Percentiles rank a stretch among this genome's conserved stretches.
phyloP scores from a whole-genome alignment of 1,140 invertebrate genomes.

The Globodera rostochiensis region DNA sequence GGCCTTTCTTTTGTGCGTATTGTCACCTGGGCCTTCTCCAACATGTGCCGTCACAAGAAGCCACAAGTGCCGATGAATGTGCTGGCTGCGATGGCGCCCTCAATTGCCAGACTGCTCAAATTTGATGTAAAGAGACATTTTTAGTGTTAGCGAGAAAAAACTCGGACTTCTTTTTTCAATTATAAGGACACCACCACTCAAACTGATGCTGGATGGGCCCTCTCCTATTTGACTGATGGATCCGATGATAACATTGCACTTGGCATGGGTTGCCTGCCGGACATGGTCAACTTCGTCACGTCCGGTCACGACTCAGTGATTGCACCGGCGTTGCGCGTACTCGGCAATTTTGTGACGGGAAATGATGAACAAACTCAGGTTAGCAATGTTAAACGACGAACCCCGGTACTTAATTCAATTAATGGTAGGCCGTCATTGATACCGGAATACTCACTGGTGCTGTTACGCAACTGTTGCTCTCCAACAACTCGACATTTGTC shows the following conservation, averaged over 20 bases:
- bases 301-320: slow-evolving; percentile 30
- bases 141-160: background rate
- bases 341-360: slow-evolving; percentile 50
- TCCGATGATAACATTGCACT: slow-evolving; percentile 42
- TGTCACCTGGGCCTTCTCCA: slow-evolving; percentile 46
- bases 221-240: slow-evolving; percentile 51
- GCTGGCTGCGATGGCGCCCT: slow-evolving; percentile 21
- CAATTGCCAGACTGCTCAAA: slow-evolving; percentile 28
- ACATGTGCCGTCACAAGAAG: slow-evolving; percentile 46
- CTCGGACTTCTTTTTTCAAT: background rate
- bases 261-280: slow-evolving; percentile 7
- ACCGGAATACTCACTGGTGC: slow-evolving; percentile 34
- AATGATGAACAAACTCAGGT: slow-evolving; percentile 38
- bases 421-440: slow-evolving; percentile 38
- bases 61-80: slow-evolving; percentile 32
- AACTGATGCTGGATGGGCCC: slow-evolving; percentile 44
- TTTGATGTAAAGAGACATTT: background rate
- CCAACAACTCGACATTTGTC: slow-evolving; percentile 16
- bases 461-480: slow-evolving; percentile 19
- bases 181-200: slow-evolving; percentile 22
- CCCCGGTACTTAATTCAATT: background rate
- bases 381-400: slow-evolving; percentile 3
- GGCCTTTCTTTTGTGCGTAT: slow-evolving; percentile 34
- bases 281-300: slow-evolving; percentile 26
- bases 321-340: slow-evolving; percentile 42